Conservation (phyloP, 2,113 vertebrate species). For the Seriola quinqueradiata region DNA sequence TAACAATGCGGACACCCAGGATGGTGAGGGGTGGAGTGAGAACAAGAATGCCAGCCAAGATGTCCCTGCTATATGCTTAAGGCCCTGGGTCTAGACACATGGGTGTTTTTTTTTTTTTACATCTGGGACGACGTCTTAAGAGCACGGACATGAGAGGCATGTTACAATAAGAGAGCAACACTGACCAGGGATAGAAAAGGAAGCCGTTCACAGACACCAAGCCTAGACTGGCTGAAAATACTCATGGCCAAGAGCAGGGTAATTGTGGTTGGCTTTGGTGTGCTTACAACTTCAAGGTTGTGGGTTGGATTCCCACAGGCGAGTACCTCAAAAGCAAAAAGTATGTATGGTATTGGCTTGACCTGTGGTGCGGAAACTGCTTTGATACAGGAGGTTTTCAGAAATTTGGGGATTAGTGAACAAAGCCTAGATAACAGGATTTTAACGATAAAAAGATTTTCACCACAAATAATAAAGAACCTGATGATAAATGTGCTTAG, state of each 20-base stretch:
- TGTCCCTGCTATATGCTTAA: background rate
- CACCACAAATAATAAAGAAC: background rate
- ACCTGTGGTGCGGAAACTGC: slow-evolving; percentile 26
- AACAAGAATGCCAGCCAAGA: slow-evolving; percentile 29
- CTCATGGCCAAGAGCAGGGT: slow-evolving; percentile 56
- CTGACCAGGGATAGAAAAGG: slow-evolving; percentile 62
- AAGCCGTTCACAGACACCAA: slow-evolving; percentile 58
- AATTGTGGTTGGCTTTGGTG: slow-evolving; percentile 70
- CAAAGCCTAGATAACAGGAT: slow-evolving; percentile 6
- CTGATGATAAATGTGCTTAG: background rate
- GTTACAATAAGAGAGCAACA: slow-evolving; percentile 61
- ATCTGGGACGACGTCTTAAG: slow-evolving; percentile 44
- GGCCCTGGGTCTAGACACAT: slow-evolving; percentile 18
- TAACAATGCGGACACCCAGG: slow-evolving; percentile 47
- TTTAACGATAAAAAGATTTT: background rate
- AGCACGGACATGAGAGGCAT: slow-evolving; percentile 45
- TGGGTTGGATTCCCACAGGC: slow-evolving; percentile 68
- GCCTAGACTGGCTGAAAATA: slow-evolving; percentile 76
- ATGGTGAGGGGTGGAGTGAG: slow-evolving; percentile 45
- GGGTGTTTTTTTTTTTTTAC: slow-evolving; percentile 50
- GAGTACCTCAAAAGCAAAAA: slow-evolving; percentile 47
- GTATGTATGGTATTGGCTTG: slow-evolving; percentile 52
- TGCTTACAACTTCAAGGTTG: slow-evolving; percentile 77
- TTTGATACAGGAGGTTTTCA: slow-evolving; percentile 27
- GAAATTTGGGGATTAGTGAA: slow-evolving; percentile 12